Conservation (phyloP, 2,888 invertebrate species). For the Cerastoderma edule region DNA sequence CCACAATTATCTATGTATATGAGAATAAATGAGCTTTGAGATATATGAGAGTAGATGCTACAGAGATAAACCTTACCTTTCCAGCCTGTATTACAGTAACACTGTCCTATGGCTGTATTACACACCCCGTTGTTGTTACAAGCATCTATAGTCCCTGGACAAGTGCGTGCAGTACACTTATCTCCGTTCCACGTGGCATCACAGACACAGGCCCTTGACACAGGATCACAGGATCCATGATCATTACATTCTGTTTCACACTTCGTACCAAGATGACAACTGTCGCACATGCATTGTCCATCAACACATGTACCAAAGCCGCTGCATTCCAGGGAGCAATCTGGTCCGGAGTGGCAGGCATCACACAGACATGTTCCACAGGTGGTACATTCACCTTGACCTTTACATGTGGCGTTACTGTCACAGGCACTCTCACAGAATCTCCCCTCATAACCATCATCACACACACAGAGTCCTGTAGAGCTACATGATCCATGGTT, state of each 20-base stretch:
- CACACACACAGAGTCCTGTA: constrained; percentile 67
- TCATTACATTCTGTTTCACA: constrained; percentile 72
- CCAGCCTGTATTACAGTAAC: constrained; percentile 75
- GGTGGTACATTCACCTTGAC: constrained; percentile 68
- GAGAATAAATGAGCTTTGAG: background rate
- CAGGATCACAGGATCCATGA: constrained; percentile 63
- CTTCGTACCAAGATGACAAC: constrained; percentile 67
- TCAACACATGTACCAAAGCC: constrained; percentile 65
- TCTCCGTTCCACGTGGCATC: constrained; percentile 66
- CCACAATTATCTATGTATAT: too few relatives aligned
- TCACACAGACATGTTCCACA: constrained; percentile 72
- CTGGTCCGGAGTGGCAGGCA: constrained; percentile 69
- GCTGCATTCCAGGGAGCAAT: constrained; percentile 67
- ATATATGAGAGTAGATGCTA: background rate
- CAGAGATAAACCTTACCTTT: constrained; percentile 61
- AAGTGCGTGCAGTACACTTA: constrained; percentile 67
- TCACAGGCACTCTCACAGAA: constrained; percentile 69
- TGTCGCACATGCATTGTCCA: constrained; percentile 68
- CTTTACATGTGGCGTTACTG: constrained; percentile 60
- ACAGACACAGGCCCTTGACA: constrained; percentile 61
- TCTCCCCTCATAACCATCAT: constrained; percentile 67
- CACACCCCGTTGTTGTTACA: constrained; percentile 74
- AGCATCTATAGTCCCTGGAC: constrained; percentile 62
- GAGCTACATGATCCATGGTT: constrained; percentile 64
- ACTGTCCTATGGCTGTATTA: constrained; percentile 65